A percentile compares a stretch with the other conserved stretches of the same genome.
phyloP scores from a whole-genome alignment of 1,140 invertebrate genomes.

The Panonychus citri region DNA sequence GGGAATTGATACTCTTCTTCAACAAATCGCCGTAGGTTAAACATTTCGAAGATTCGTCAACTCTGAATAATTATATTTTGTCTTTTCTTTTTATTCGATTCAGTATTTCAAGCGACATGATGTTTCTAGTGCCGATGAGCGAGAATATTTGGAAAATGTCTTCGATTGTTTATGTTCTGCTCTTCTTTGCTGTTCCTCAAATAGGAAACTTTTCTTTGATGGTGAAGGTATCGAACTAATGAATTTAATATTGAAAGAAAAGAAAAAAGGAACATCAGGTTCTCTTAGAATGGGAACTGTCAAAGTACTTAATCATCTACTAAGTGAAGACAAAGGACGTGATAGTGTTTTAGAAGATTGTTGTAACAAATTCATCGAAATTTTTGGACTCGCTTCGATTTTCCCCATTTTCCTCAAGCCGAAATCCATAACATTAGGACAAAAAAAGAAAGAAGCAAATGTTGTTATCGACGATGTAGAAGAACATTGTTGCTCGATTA shows the following conservation, averaged over 20 bases:
- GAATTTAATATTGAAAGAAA: slow-evolving; percentile 69
- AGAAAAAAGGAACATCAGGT: slow-evolving; percentile 38
- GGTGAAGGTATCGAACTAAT: slow-evolving; percentile 89
- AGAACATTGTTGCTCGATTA: slow-evolving; percentile 54
- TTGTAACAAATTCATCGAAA: slow-evolving; percentile 96
- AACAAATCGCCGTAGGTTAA: slow-evolving; percentile 62
- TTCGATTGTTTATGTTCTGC: slow-evolving; percentile 87
- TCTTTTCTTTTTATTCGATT: slow-evolving; percentile 16
- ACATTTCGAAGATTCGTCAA: not conserved
- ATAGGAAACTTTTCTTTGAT: slow-evolving; percentile 71
- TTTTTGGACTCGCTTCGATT: slow-evolving; percentile 78
- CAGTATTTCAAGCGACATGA: slow-evolving; percentile 79
- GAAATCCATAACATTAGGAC: slow-evolving; percentile 18
- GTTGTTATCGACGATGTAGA: slow-evolving; percentile 12
- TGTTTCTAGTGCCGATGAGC: slow-evolving; percentile 65
- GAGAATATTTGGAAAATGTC: slow-evolving; percentile 96
- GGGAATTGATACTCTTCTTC: slow-evolving; percentile 84
- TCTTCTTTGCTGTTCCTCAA: slow-evolving; percentile 50
- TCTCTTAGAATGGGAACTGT: slow-evolving; percentile 84
- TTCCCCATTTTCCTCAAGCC: slow-evolving; percentile 99
- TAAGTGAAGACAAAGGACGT: slow-evolving; percentile 68
- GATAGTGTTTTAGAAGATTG: slow-evolving; percentile 35
- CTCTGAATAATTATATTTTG: slow-evolving; percentile 1
- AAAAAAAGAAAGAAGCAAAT: slow-evolving; percentile 49
- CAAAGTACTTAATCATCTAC: slow-evolving; percentile 87